Base-by-base conservation (phyloP, 53 echinoderm and acorn worm genomes). In the Actinopyga echinites region DNA sequence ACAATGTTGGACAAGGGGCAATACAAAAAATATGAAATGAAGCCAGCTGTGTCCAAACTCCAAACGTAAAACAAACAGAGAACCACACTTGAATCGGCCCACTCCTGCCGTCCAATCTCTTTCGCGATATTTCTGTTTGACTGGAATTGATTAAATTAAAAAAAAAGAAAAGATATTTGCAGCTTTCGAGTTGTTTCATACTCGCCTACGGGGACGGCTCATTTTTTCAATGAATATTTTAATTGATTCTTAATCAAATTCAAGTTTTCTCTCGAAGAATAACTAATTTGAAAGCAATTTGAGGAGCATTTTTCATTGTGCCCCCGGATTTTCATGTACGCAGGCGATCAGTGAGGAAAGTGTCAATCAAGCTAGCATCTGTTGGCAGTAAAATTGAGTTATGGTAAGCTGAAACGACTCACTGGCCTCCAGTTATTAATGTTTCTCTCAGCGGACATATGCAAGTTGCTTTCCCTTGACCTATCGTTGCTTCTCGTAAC, bases 201-300 rank as follows among this genome's bases (percentile, higher is more conserved):
- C n/a, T 33, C 68, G 34, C 68, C 68, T 67, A 8, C 34, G n/a
- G 68, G 68, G 68, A 32, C 34, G 37, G 34, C 35, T 68, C 68
- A 68, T 38, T 68, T 37, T 63, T 68, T 38, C 68, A 68, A 68
- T 68, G 68, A 68, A 68, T 68, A 68, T 32, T 68, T 68, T 68
- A 68, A 68, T 68, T 68, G 68, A 34, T 38, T 68, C 8, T 34
- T 36, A 68, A 68, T 68, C 37, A 68, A 68, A 68, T 68, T 36
- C 22, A 29, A 49, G 13, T 68, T 68, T 35, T 15, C 9, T 68
- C 37, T 36, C 22, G 8, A 37, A 22, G 37, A 38, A 34, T 13
- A 68, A 35, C 68, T 21, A 63, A 63, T 63, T 30, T 63, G 24
- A 28, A 63, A 63, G 31, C 31, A 63, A 68, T 30, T 68, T 68